Conservation (phyloP, 2,888 invertebrate species). For the Agrochola macilenta region DNA sequence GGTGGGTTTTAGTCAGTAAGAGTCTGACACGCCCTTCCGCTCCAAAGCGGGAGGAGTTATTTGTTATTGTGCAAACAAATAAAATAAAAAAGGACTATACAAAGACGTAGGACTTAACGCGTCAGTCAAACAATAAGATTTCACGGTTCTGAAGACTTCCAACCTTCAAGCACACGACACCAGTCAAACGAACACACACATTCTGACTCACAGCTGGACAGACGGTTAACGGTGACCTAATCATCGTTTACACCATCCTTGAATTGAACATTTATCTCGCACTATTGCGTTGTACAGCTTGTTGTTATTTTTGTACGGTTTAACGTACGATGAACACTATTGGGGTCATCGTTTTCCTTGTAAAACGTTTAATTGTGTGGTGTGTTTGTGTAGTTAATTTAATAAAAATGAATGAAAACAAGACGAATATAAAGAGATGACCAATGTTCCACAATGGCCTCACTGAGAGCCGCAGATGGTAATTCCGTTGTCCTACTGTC, state of each 20-base stretch:
- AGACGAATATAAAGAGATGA: conserved; percentile 17
- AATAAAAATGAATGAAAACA: conserved; percentile 36
- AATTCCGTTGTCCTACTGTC: not conserved
- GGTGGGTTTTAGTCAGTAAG: no score
- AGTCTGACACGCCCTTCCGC: no score
- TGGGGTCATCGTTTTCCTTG: conserved; percentile 56
- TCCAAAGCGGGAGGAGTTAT: no score
- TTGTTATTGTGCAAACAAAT: no score
- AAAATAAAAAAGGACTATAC: not conserved
- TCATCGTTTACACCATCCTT: conserved; percentile 65
- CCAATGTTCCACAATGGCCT: not conserved
- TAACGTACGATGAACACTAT: conserved; percentile 43
- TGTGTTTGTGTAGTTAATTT: not conserved
- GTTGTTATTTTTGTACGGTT: conserved; percentile 51
- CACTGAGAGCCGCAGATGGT: not conserved
- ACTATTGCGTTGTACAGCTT: conserved; percentile 44
- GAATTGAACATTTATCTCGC: conserved; percentile 55
- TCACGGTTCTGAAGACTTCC: conserved; percentile 9
- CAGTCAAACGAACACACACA: conserved; percentile 34
- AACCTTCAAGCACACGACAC: conserved; percentile 22
- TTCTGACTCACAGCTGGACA: conserved; percentile 58
- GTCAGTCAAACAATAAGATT: not conserved
- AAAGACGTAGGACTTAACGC: not conserved
- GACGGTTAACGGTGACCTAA: conserved; percentile 59
- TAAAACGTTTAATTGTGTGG: conserved; percentile 21